These are phyloP conservation scores for Takifugu bimaculatus DNA, from an alignment of 2,113 vertebrate species.

Conservation along the genomic window DNA sequence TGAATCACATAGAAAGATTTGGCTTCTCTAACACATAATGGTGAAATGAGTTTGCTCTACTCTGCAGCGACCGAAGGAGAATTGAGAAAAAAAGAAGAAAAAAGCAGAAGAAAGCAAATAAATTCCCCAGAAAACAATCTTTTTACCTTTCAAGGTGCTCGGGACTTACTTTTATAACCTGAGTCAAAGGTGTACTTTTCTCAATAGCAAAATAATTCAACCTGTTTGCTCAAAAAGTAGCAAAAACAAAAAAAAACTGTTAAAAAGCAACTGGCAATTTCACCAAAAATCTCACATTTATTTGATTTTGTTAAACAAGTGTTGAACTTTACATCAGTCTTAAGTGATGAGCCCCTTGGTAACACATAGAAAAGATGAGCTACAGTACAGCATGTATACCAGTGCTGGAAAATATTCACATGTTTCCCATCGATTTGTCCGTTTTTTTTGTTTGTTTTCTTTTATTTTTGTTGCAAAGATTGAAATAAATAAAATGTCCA, in stretches of 20 bases:
- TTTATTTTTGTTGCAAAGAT: conserved; percentile 72
- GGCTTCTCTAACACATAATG: conserved; percentile 66
- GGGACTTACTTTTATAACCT: conserved; percentile 61
- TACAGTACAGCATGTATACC: conserved; percentile 81
- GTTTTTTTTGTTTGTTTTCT: too few relatives aligned
- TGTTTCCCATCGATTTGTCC: conserved; percentile 61
- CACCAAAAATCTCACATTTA: conserved; percentile 99
- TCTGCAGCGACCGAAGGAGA: conserved; percentile 48
- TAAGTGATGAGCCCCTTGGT: conserved; percentile 93
- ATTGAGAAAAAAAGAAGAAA: conserved; percentile 26
- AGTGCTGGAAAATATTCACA: conserved; percentile 91
- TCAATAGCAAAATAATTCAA: conserved; percentile 61
- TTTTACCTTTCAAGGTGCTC: conserved; percentile 50
- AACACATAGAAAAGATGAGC: conserved; percentile 90
- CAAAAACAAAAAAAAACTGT: conserved; percentile 67
- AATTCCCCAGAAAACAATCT: conserved; percentile 38
- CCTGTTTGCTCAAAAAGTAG: conserved; percentile 42
- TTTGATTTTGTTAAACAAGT: conserved; percentile 98
- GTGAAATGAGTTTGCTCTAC: conserved; percentile 60
- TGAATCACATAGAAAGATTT: conserved; percentile 70
- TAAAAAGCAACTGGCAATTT: conserved; percentile 76
- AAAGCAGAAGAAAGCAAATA: conserved; percentile 21
- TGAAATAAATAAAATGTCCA: conserved; percentile 99
- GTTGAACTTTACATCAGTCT: conserved; percentile 99
- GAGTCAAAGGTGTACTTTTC: conserved; percentile 63